phyloP scores from a whole-genome alignment of 1,140 invertebrate genomes.

The Drosophila ogumai region DNA sequence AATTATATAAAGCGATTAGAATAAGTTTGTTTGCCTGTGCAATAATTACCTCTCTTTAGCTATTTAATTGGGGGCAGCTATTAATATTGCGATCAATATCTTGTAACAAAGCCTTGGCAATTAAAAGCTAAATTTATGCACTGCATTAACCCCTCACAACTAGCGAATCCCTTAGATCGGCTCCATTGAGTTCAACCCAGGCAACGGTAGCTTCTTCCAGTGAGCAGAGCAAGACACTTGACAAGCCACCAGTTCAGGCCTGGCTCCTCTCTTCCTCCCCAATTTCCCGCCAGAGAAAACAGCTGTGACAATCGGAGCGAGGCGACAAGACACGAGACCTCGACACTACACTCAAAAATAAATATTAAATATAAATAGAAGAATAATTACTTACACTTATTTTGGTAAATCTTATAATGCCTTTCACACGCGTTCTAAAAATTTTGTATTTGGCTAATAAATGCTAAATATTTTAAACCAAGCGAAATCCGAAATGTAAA shows the following conservation, averaged over 20 bases:
- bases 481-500: not conserved
- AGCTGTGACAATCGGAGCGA: conserved; percentile 67
- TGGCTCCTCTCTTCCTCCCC: not conserved
- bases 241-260: conserved; percentile 37
- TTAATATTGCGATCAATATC: not conserved
- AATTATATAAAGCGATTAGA: conserved; percentile 5
- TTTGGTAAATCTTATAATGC: too few species aligned
- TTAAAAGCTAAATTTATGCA: conserved; percentile 37
- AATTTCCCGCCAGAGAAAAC: conserved; percentile 26
- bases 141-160: conserved; percentile 5
- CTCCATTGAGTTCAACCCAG: conserved; percentile 24
- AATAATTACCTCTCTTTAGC: not conserved
- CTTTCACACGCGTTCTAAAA: too few species aligned
- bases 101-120: not conserved
- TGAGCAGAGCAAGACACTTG: conserved; percentile 48
- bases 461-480: not conserved
- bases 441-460: too few species aligned
- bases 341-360: conserved; percentile 1
- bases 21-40: not conserved
- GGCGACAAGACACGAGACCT: conserved; percentile 27
- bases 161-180: conserved; percentile 3
- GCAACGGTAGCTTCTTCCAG: conserved; percentile 38
- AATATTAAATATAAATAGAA: not conserved
- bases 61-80: not conserved
- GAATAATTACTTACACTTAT: too few species aligned